phyloP scores from a whole-genome alignment of 2,888 invertebrate species.

The Macrophya annulata region DNA sequence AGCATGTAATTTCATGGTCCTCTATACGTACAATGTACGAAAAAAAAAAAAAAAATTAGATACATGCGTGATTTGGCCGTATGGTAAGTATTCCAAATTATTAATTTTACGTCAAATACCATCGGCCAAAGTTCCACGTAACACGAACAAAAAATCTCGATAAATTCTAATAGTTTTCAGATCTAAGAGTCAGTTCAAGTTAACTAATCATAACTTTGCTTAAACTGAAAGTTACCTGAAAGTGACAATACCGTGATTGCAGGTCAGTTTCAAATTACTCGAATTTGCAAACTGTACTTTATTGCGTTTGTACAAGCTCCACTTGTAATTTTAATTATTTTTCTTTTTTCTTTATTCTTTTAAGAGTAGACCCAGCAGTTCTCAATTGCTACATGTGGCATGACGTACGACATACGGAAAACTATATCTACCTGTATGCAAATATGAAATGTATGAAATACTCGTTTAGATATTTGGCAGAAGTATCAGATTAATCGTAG shows the following conservation, averaged over 20 bases:
- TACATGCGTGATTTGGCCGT: background rate
- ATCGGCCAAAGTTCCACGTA: background rate
- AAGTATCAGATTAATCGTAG: background rate
- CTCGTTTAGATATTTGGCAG: background rate
- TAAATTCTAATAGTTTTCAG: no score
- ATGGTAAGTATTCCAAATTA: background rate
- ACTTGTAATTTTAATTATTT: background rate
- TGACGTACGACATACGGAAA: no score
- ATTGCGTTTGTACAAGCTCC: background rate
- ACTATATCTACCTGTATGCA: background rate
- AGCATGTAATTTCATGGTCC: conserved; percentile 11
- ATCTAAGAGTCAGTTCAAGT: no score
- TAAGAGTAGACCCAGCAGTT: background rate
- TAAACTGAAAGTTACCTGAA: background rate
- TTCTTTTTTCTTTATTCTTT: background rate
- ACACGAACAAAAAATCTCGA: no score
- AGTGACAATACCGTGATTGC: background rate
- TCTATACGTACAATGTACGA: background rate
- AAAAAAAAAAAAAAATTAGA: background rate
- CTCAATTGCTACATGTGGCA: background rate
- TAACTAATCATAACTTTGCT: no score
- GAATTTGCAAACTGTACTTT: background rate
- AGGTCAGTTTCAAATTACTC: background rate
- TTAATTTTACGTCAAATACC: background rate
- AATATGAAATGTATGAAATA: background rate